Conservation (phyloP, 1,140 invertebrate genomes). For the Proales similis region DNA sequence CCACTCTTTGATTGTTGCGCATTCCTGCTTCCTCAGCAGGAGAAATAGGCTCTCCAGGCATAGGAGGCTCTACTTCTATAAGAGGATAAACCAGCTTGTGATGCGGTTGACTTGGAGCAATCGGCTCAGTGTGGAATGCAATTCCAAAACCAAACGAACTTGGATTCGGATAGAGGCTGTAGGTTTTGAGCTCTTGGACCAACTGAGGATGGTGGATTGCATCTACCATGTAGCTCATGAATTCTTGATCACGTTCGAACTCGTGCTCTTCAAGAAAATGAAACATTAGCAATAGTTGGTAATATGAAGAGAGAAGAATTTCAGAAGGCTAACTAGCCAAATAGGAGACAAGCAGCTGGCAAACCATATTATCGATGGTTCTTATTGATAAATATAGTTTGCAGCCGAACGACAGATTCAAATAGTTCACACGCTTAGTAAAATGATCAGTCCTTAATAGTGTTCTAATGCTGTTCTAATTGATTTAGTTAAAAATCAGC, state of each 20-base stretch:
- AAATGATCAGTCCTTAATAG: no score
- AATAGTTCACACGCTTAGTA: no score
- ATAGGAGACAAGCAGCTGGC: no score
- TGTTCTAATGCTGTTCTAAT: no score
- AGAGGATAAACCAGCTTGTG: conserved; percentile 32
- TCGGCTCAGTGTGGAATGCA: conserved; percentile 22
- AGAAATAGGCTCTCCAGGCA: conserved; percentile 9
- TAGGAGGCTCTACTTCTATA: conserved; percentile 12
- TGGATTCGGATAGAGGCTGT: background rate
- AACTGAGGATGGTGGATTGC: conserved; percentile 7
- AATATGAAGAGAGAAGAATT: no score
- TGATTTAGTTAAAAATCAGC: no score
- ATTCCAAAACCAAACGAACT: conserved; percentile 31
- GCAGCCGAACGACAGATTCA: no score
- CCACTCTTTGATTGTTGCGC: conserved; percentile 7
- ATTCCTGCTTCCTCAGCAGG: conserved; percentile 24
- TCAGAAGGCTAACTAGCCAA: no score
- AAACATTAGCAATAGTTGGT: background rate
- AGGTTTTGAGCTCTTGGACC: conserved; percentile 1
- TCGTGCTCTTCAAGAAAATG: background rate
- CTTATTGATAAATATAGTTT: no score
- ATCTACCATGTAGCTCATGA: background rate
- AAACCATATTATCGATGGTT: no score
- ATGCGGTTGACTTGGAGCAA: background rate
- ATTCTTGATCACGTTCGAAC: conserved; percentile 32